phyloP scores from a whole-genome alignment of 2,797 vertebrate species.

The Acanthurus lineatus region DNA sequence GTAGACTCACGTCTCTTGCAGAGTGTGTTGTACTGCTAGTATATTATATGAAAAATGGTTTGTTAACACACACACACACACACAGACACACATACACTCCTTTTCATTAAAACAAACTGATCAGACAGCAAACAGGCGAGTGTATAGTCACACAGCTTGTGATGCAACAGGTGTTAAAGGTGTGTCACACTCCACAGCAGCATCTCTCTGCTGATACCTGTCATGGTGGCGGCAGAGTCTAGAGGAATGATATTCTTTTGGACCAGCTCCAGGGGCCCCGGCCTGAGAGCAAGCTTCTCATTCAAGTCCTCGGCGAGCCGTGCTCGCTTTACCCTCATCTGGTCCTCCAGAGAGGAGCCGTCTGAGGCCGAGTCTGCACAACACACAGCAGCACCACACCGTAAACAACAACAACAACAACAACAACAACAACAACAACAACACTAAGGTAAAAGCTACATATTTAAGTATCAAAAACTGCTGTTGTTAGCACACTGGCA shows the following conservation, averaged over 20 bases:
- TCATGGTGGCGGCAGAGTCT: constrained; percentile 88
- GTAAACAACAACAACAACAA: constrained; percentile 26
- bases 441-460: too few species aligned
- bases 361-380: constrained; percentile 87
- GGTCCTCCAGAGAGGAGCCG: constrained; percentile 87
- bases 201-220: constrained; percentile 84
- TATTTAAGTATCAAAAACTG: too few species aligned
- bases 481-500: too few species aligned
- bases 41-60: constrained; percentile 7
- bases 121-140: constrained; percentile 3
- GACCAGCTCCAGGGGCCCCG: constrained; percentile 93
- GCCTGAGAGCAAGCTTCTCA: constrained; percentile 92
- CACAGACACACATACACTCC: not conserved
- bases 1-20: constrained; percentile 13
- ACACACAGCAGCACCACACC: constrained; percentile 73
- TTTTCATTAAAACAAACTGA: not conserved
- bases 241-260: constrained; percentile 94
- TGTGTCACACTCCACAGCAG: not conserved
- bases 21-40: constrained; percentile 3
- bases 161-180: constrained; percentile 33
- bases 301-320: constrained; percentile 92
- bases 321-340: constrained; percentile 93
- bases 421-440: constrained; percentile 42
- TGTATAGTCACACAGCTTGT: constrained; percentile 27
- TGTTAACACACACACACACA: constrained; percentile 33